phyloP scores from a whole-genome alignment of 92 coral and sea anemone genomes.

The Umimayanthus kanabou region DNA sequence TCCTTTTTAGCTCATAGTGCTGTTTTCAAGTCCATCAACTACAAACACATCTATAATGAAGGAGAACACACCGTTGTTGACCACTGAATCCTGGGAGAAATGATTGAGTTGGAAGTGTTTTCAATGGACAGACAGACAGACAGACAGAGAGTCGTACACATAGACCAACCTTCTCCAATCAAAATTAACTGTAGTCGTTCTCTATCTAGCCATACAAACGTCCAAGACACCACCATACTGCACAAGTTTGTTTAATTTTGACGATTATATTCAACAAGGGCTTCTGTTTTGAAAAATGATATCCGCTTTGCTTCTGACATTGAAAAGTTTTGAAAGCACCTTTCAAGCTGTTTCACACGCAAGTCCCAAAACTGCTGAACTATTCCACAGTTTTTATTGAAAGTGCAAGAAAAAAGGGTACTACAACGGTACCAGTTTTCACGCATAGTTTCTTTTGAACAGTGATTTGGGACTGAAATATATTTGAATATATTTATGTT shows the following conservation, averaged over 20 bases:
- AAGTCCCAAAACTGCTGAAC: not conserved
- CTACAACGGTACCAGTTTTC: too few relatives aligned
- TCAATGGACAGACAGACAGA: not conserved
- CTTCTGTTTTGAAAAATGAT: not conserved
- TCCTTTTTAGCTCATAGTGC: slow-evolving; percentile 95
- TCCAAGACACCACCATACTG: not conserved
- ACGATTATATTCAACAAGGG: not conserved
- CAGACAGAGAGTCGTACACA: not conserved
- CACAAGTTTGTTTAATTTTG: too few relatives aligned
- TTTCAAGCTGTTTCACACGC: not conserved
- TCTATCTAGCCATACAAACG: not conserved
- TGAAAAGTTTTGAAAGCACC: not conserved
- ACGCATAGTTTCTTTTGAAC: too few relatives aligned
- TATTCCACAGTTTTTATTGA: not conserved
- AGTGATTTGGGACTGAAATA: too few relatives aligned
- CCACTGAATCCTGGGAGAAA: slow-evolving; percentile 1
- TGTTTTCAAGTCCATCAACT: slow-evolving; percentile 81
- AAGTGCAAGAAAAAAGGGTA: too few relatives aligned
- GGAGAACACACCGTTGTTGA: not conserved
- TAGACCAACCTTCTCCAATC: not conserved
- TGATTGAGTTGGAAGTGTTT: not conserved
- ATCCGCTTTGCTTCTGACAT: not conserved
- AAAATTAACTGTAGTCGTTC: not conserved
- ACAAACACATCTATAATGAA: not conserved
- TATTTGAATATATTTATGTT: too few relatives aligned